These are phyloP conservation scores for Eretmocerus hayati DNA, from an alignment of 2,888 invertebrate genomes.

Conservation along the genomic window DNA sequence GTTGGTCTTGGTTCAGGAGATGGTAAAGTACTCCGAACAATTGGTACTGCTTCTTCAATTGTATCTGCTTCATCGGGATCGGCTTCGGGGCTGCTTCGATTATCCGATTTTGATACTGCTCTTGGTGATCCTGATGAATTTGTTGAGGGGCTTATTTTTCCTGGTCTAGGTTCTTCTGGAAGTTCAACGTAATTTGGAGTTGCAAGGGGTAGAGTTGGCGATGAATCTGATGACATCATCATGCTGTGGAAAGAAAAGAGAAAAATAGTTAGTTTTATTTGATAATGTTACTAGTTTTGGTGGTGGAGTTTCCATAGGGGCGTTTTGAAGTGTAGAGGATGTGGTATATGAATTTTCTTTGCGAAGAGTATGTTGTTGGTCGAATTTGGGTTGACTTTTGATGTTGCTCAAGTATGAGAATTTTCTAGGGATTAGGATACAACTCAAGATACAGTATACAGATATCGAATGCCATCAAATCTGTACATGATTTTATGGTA, in stretches of 20 bases:
- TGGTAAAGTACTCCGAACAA: slow-evolving; percentile 30
- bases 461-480: too few species aligned
- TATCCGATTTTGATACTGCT: slow-evolving; percentile 3
- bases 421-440: too few species aligned
- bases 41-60: slow-evolving; percentile 35
- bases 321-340: too few species aligned
- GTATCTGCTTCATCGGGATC: slow-evolving; percentile 25
- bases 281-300: too few species aligned
- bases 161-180: slow-evolving; percentile 34
- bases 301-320: too few species aligned
- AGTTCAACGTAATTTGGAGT: slow-evolving; percentile 33
- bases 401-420: too few species aligned
- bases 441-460: too few species aligned
- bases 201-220: slow-evolving; percentile 31
- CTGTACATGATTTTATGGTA: too few species aligned
- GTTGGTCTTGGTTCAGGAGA: slow-evolving; percentile 34
- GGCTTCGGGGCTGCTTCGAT: slow-evolving; percentile 10
- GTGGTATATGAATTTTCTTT: too few species aligned
- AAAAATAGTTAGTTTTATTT: neutral
- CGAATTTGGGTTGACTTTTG: too few species aligned
- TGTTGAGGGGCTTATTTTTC: slow-evolving; percentile 26
- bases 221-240: slow-evolving; percentile 38
- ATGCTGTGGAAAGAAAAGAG: slow-evolving; percentile 30
- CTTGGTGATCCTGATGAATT: slow-evolving; percentile 11
- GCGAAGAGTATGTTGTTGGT: too few species aligned